phyloP scores from a whole-genome alignment of 2,113 vertebrate species.

The Toxotes jaculatrix region DNA sequence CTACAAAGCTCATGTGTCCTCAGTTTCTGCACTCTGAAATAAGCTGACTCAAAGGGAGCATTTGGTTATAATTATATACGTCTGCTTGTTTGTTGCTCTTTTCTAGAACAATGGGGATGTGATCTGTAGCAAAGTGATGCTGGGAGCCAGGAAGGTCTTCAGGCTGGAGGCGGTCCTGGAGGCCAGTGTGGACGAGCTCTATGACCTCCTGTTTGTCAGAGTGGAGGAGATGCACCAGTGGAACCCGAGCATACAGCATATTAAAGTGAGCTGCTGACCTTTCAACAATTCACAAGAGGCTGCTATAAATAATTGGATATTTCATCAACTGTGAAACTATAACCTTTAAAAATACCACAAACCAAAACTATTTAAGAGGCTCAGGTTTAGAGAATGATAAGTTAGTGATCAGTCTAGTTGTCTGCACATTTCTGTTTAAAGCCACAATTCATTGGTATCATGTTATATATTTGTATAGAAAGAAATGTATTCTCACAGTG shows the following conservation, averaged over 20 bases:
- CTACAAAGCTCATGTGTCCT: neutral
- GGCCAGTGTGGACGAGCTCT: conserved; percentile 73
- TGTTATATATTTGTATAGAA: neutral
- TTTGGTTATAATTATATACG: neutral
- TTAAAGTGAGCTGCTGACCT: conserved; percentile 76
- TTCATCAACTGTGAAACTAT: neutral
- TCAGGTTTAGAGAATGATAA: neutral
- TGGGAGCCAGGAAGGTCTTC: conserved; percentile 83
- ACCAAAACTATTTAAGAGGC: neutral
- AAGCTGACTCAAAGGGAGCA: neutral
- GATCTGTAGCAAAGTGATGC: conserved; percentile 81
- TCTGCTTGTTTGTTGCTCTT: neutral
- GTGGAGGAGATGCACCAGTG: conserved; percentile 86
- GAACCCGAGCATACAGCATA: conserved; percentile 83
- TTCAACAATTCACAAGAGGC: neutral
- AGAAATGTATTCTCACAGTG: neutral
- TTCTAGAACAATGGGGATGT: conserved; percentile 76
- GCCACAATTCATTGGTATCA: neutral
- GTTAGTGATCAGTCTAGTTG: neutral
- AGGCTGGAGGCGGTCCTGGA: conserved; percentile 83
- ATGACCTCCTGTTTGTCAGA: conserved; percentile 81
- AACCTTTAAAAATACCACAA: neutral
- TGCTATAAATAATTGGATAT: neutral
- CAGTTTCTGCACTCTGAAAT: neutral
- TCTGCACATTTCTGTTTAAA: neutral